A percentile compares a stretch with the other conserved stretches of the same genome.
Conservation (phyloP, 2,113 vertebrate genomes). For the Passer montanus region DNA sequence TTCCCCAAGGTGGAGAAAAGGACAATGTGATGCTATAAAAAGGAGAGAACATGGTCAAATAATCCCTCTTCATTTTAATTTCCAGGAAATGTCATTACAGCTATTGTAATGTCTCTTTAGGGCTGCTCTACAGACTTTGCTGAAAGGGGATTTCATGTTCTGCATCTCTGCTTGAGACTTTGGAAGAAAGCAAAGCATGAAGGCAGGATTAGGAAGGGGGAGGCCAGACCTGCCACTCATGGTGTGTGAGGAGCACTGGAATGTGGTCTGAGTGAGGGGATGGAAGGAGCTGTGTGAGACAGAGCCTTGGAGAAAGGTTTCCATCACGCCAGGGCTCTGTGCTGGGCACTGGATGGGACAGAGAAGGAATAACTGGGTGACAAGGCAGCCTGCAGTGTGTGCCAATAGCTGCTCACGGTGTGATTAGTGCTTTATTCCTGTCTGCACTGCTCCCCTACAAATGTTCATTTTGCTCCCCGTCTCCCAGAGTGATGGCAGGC, state of each 20-base stretch:
- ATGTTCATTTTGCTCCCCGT: not conserved
- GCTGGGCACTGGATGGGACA: not conserved
- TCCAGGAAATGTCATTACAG: conserved; percentile 15
- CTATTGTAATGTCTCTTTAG: not conserved
- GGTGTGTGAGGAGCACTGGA: not conserved
- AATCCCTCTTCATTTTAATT: conserved; percentile 22
- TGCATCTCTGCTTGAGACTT: not conserved
- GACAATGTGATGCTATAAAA: conserved; percentile 35
- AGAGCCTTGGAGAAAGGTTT: not conserved
- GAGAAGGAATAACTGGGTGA: not conserved
- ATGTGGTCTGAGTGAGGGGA: not conserved
- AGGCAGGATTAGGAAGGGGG: not conserved
- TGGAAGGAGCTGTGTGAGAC: not conserved
- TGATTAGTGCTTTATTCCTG: fast-evolving
- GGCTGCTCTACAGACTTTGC: not conserved
- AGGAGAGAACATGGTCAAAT: not conserved
- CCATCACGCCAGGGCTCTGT: not conserved
- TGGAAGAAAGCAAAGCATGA: not conserved
- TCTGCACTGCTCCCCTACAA: not conserved
- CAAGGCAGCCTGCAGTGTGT: not conserved
- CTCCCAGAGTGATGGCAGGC: not conserved
- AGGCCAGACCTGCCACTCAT: not conserved
- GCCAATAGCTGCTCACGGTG: not conserved
- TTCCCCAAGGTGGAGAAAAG: conserved; percentile 25
- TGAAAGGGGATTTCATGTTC: not conserved